Evolutionary conservation across 2,113 vertebrate species (phyloP), one percentile per base, ranked within the genome.

Genomic region (Camelus dromedarius): DNA sequence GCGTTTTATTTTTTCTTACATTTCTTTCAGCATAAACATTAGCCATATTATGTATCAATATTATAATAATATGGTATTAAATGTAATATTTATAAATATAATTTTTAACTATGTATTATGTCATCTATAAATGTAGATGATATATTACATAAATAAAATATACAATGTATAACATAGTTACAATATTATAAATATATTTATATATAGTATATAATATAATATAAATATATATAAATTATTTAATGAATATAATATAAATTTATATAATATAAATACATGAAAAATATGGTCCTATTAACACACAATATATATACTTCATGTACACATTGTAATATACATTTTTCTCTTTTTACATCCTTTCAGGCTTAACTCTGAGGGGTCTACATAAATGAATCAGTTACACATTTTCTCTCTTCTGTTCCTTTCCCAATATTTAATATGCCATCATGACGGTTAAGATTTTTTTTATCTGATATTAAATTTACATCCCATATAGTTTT

Each of bases 311-410:
- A 20, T 16, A 12, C 6, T 80, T 80, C 4, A n/a, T 58, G 6
- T 58, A n/a, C 22, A 42, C 5, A 18, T 9, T 9, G 20, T 26
- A 12, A 54, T 18, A 15, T 3, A 8, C 30, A 3, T 35, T 75
- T 12, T n/a, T 7, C 22, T 26, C 28, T 24, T 30, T 35, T 32
- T 54, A 26, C 13, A 35, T 10, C 18, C 19, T 10, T 70, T 20
- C 18, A 38, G 35, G 4, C 11, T 76, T 64, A 54, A 18, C 69
- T 48, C 16, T 18, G 62, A 32, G 19, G 52, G 30, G 19, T 1
- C 13, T 32, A 77, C 3, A 8, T 77, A 32, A 32, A 32, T 14
- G 0, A 5, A 4, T 48, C 58, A 0, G 0, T 77, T 35, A 13
- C 1, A 20, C 18, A 11, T 56, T 83, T 87, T 48, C 12, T 35